Base-by-base conservation (phyloP, 2,888 invertebrate species). In the Mactromeris polynyma region DNA sequence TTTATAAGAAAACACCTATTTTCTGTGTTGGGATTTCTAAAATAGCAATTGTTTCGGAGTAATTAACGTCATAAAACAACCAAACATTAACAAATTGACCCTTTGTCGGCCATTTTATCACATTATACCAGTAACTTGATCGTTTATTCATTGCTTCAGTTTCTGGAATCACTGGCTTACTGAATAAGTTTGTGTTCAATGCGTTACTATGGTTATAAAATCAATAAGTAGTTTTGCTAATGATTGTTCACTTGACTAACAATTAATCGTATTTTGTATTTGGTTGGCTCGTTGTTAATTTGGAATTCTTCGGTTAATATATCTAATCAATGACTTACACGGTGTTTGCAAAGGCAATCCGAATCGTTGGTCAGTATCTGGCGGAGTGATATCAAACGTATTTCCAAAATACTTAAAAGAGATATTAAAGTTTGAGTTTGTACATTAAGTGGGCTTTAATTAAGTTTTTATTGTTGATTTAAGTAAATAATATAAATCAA, bases 261-360 rank as follows among this genome's bases (percentile, higher is more conserved):
- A 73, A 73, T 73, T 73, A 73, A 73, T 73, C 73, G 73, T 73
- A 73, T 33, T 36, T 73, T 73, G 73, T 73, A 19, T 73, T 73
- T 73, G 73, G 73, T 33, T 73, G 21, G 33, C 26, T 33, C 33
- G 73, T 36, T 73, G 73, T 73, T 73, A 73, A 73, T 73, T 73
- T 73, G 73, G 73, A 73, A 36, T 33, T 36, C 73, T 73, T 73
- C 73, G 11, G 73, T 36, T 31, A 36, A 19, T 17, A 33, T 19
- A 19, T 33, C 17, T 36, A 73, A 73, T 73, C 36, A 33, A 73
- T 73, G 73, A 33, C 31, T 73, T 36, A 73, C 11, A 26, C 73
- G 17, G 73, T 11, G 73, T 26, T 33, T 4, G 17, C 36, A 73
- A 26, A 73, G 36, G 73, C 33, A 19, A 19, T 73, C 73, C 36